Conservation (phyloP, 1,140 invertebrate species). For the Ceratina australensis region DNA sequence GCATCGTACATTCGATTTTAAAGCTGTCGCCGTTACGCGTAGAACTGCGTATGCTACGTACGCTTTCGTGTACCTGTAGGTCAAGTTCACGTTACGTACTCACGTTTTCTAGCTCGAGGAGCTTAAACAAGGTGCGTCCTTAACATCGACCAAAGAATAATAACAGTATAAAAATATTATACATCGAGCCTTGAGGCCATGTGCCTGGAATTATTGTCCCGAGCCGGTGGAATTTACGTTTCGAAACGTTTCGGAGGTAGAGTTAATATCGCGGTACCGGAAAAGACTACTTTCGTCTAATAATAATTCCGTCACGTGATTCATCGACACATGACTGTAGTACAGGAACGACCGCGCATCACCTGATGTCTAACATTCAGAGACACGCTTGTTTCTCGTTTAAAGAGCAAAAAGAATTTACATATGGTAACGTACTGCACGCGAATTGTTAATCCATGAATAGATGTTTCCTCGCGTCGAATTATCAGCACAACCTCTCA, state of each 20-base stretch:
- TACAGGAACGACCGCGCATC: not conserved
- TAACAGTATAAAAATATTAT: too few species aligned
- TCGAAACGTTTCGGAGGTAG: not conserved
- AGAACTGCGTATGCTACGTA: too few species aligned
- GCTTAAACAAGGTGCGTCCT: too few species aligned
- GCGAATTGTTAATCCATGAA: not conserved
- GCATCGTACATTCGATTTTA: too few species aligned
- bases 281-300: conserved; percentile 6
- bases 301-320: conserved; percentile 17
- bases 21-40: too few species aligned
- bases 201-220: too few species aligned
- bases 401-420: not conserved
- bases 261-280: not conserved
- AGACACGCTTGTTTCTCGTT: not conserved
- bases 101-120: too few species aligned
- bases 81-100: not conserved
- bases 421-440: not conserved
- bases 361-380: not conserved
- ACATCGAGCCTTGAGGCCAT: too few species aligned
- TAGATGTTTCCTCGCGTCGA: not conserved
- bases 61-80: not conserved
- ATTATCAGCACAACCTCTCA: conserved; percentile 23
- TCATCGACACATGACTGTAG: not conserved
- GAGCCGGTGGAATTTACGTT: too few species aligned
- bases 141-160: too few species aligned